A percentile compares a stretch with the other conserved stretches of the same genome.
Conservation (phyloP, 2,113 vertebrate genomes). For the Pelmatolapia mariae region DNA sequence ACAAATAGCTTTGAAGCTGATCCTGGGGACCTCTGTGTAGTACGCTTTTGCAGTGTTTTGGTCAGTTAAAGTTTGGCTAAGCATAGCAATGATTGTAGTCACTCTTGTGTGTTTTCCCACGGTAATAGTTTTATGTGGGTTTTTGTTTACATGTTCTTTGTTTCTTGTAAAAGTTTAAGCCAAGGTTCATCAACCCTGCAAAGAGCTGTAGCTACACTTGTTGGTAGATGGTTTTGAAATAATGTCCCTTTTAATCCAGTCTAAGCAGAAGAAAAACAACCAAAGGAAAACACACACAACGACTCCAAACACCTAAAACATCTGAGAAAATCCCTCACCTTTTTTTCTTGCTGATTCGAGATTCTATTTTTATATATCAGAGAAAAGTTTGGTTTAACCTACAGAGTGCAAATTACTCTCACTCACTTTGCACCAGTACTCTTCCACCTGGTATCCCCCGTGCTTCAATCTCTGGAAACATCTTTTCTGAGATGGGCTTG, state of each 20-base stretch:
- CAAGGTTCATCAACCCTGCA: background rate
- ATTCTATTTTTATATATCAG: conserved; percentile 18
- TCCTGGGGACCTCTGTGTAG: background rate
- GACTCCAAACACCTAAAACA: background rate
- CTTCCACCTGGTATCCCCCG: conserved; percentile 58
- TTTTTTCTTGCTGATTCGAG: background rate
- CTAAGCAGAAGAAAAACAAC: background rate
- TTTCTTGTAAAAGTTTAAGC: background rate
- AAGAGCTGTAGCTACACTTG: background rate
- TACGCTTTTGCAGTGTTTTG: background rate
- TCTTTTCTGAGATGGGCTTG: conserved; percentile 61
- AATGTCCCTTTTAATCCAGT: background rate
- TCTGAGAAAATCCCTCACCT: conserved; percentile 14
- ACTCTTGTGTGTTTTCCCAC: background rate
- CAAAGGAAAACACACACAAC: background rate
- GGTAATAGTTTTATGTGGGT: background rate
- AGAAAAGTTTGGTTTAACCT: conserved; percentile 52
- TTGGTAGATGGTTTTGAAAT: background rate
- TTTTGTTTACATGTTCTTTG: background rate
- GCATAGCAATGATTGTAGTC: background rate
- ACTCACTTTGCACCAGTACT: conserved; percentile 50
- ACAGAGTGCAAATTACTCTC: conserved; percentile 54
- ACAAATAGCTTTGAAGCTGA: background rate
- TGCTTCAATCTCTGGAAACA: conserved; percentile 69
- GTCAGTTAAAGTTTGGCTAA: background rate